These are phyloP conservation scores for Cantharis rufa DNA, from an alignment of 2,888 invertebrate species.

Conservation along the genomic window DNA sequence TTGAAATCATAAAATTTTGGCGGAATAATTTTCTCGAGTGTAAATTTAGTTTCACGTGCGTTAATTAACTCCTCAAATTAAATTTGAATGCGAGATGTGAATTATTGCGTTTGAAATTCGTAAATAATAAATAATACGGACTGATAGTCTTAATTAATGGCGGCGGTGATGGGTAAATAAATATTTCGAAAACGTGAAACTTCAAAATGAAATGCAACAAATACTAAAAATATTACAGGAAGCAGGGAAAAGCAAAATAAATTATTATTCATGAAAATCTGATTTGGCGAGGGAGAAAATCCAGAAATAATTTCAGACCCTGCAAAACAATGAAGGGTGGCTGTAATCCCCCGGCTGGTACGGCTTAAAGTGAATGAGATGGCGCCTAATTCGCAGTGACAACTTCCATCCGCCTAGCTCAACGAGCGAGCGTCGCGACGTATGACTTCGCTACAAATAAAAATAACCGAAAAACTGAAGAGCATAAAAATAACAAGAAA, in stretches of 20 bases:
- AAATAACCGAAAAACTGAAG: neutral
- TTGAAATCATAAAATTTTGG: neutral
- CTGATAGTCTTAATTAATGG: neutral
- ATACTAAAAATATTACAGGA: neutral
- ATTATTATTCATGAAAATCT: neutral
- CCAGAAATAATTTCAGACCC: constrained; percentile 15
- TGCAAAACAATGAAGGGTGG: constrained; percentile 33
- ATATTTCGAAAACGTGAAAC: neutral
- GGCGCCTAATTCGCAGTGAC: constrained; percentile 62
- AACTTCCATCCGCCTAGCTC: constrained; percentile 57
- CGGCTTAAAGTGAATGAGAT: constrained; percentile 58
- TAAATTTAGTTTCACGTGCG: neutral
- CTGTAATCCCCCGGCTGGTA: constrained; percentile 43
- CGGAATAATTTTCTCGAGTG: neutral
- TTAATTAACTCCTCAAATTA: neutral
- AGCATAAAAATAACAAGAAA: neutral
- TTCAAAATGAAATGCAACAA: neutral
- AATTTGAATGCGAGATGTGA: neutral
- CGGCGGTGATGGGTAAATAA: neutral
- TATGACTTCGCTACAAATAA: constrained; percentile 5
- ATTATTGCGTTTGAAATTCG: neutral
- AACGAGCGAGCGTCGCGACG: constrained; percentile 39
- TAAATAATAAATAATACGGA: neutral
- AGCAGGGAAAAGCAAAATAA: neutral
- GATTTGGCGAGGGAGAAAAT: neutral